Evolutionary conservation across 2,113 vertebrate species (phyloP).

Genomic region (Clarias macrocephalus): DNA sequence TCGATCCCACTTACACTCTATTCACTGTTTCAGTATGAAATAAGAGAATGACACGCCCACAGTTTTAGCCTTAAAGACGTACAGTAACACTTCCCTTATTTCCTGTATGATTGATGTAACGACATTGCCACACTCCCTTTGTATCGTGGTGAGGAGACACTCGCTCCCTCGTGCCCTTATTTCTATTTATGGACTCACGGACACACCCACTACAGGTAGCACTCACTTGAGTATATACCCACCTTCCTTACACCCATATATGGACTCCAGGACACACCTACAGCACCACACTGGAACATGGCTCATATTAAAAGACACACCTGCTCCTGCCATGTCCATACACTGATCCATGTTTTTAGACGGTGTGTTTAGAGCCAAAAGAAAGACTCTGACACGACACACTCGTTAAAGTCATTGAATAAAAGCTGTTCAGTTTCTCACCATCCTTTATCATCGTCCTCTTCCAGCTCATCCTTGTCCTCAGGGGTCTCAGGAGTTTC

Average conservation of each 20-base stretch:
- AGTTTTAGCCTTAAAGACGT: background rate
- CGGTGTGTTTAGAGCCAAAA: background rate
- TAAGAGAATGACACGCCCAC: background rate
- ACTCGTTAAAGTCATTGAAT: background rate
- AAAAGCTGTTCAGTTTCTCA: constrained; percentile 65
- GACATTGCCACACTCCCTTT: too few relatives aligned
- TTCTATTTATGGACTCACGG: too few relatives aligned
- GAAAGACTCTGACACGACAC: background rate
- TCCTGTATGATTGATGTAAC: background rate
- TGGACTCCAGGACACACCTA: background rate
- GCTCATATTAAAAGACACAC: background rate
- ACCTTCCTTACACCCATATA: too few relatives aligned
- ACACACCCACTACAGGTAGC: background rate
- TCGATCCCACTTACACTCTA: background rate
- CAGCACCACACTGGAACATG: background rate
- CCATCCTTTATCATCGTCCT: constrained; percentile 94
- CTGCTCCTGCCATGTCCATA: background rate
- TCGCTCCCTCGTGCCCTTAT: too few relatives aligned
- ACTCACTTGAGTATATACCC: too few relatives aligned
- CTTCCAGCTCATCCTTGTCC: constrained; percentile 76
- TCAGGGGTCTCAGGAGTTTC: constrained; percentile 82
- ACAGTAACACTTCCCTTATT: background rate
- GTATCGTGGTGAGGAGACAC: too few relatives aligned
- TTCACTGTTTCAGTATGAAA: too few relatives aligned
- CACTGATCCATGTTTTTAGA: background rate